phyloP scores from a whole-genome alignment of 2,113 vertebrate genomes.

The Aphyosemion australe region DNA sequence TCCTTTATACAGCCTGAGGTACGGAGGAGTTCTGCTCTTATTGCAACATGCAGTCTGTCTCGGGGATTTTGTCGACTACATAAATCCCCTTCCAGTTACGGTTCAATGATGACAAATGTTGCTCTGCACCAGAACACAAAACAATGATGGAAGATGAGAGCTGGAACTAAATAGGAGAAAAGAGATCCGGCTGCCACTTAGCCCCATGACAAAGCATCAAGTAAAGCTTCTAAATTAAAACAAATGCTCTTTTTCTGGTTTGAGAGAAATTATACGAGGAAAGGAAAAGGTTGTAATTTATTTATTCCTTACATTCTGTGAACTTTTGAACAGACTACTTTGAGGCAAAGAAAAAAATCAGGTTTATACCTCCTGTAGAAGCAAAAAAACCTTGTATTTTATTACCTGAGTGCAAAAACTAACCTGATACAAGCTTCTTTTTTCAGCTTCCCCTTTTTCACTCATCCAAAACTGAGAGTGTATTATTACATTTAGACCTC shows the following conservation, averaged over 20 bases:
- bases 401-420: slow-evolving; percentile 47
- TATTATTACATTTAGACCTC: slow-evolving; percentile 30
- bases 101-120: slow-evolving; percentile 49
- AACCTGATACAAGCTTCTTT: slow-evolving; percentile 20
- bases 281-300: slow-evolving; percentile 31
- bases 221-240: slow-evolving; percentile 25
- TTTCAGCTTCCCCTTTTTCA: slow-evolving; percentile 23
- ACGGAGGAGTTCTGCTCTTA: background rate
- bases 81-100: slow-evolving; percentile 36
- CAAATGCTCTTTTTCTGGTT: slow-evolving; percentile 23
- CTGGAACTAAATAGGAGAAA: slow-evolving; percentile 23
- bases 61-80: slow-evolving; percentile 24
- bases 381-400: slow-evolving; percentile 29
- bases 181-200: slow-evolving; percentile 29
- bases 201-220: slow-evolving; percentile 17
- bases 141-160: slow-evolving; percentile 43
- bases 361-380: slow-evolving; percentile 22
- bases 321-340: slow-evolving; percentile 13
- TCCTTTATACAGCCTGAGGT: slow-evolving; percentile 7
- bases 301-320: slow-evolving; percentile 27
- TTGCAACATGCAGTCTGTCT: slow-evolving; percentile 10
- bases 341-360: slow-evolving; percentile 14
- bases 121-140: slow-evolving; percentile 21
- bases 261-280: slow-evolving; percentile 3
- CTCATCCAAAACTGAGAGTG: slow-evolving; percentile 9